Base-by-base conservation (phyloP, 2,888 invertebrate species). In the Lymantria monacha region DNA sequence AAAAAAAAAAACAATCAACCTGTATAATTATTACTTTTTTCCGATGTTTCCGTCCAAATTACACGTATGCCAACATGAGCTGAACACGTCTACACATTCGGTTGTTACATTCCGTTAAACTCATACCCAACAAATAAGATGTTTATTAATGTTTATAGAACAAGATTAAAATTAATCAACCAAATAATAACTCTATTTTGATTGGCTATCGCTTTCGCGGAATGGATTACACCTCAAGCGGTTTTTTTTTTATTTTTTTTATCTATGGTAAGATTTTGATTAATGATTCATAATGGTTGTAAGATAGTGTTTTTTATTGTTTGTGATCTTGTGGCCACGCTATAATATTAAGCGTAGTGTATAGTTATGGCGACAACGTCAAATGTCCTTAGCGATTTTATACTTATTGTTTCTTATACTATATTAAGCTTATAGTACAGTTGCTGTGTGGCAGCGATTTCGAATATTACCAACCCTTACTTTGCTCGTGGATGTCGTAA, bases 1-100 rank as follows among this genome's bases (percentile, higher is more conserved):
- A 3, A 3, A 22, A 22, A 22, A n/a, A 9, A 33, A 33, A 7
- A 33, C 1, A 38, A n/a, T 11, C 38, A 38, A 7, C 12, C 38
- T 38, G n/a, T 79, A 73, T 85, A 88, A 88, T 89, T 87, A 87
- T 79, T 77, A 79, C 70, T 79, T 83, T 82, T 85, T 87, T 78
- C 76, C 74, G 62, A 68, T 79, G 68, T 84, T 85, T 86, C 83
- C 83, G 81, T 74, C 81, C 66, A 79, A 83, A 84, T 80, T 79
- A 82, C 69, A 70, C 63, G 57, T 59, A 49, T 46, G 52, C 22
- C 60, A 52, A 42, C 60, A 55, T 62, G 57, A 57, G 67, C 72
- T 57, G 53, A 59, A 57, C 51, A 66, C 55, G 58, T 61, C 49
- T 61, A 68, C 54, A 53, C 58, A 47, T 51, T 53, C 46, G 46